Evolutionary conservation across 2,888 invertebrate genomes (phyloP).

Genomic region (Lepetodrilus schrolli): DNA sequence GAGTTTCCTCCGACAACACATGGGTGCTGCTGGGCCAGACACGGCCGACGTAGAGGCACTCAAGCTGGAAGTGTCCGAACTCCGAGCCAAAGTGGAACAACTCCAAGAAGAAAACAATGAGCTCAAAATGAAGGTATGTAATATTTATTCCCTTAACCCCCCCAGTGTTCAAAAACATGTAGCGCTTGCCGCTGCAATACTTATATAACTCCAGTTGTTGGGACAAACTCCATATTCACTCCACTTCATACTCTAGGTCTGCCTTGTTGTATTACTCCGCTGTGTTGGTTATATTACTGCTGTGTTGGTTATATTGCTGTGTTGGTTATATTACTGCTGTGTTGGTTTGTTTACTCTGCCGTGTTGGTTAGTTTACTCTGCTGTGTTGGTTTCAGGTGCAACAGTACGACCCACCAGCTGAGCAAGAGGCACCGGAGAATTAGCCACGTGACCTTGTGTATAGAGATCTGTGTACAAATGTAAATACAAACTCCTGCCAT

Average conservation of each 20-base stretch:
- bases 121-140: slow-evolving; percentile 69
- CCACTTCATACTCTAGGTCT: background rate
- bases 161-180: too few species aligned
- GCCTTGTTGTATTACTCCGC: background rate
- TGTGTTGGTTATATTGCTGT: background rate
- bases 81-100: slow-evolving; percentile 71
- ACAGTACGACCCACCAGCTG: slow-evolving; percentile 53
- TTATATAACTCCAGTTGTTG: background rate
- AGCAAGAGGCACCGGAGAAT: slow-evolving; percentile 54
- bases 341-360: background rate
- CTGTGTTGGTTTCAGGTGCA: slow-evolving; percentile 48
- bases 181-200: background rate
- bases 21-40: slow-evolving; percentile 73
- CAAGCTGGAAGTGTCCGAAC: slow-evolving; percentile 73
- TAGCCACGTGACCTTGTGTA: slow-evolving; percentile 25
- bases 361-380: background rate
- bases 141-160: too few species aligned
- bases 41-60: slow-evolving; percentile 75
- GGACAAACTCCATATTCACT: background rate
- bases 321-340: too few species aligned
- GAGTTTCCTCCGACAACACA: slow-evolving; percentile 73
- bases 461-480: background rate
- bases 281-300: too few species aligned
- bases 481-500: background rate
- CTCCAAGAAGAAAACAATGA: slow-evolving; percentile 72